Base-by-base conservation (phyloP, 2,797 vertebrate species). In the Muraenolepis orangiensis region DNA sequence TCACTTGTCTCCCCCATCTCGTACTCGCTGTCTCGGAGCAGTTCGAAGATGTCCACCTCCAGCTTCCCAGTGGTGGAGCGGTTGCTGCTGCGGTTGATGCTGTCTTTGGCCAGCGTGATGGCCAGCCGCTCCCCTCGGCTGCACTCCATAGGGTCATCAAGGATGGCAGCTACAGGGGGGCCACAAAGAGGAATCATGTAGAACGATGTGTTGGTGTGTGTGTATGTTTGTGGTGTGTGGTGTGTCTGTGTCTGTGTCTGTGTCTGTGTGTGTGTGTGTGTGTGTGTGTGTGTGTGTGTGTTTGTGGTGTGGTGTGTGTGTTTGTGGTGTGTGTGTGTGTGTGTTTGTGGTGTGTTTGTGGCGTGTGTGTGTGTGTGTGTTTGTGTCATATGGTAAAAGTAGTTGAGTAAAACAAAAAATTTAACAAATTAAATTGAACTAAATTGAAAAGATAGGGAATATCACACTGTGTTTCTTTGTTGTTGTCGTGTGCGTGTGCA, bases 71-170 rank as follows among this genome's bases (percentile, higher is more conserved):
- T 97, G 79, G 93, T 96, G 73, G 91, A 95, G 78, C 96, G 94
- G 91, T 99, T 98, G 0, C 94, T 97, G 57, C 89, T 95, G 6
- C 94, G 95, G 90, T 99, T 99, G 93, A 99, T 99, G 89, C 92
- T 95, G 86, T 99, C 96, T 92, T 97, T 99, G 82, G 97, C 98
- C 93, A 99, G 90, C 2, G 96, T 99, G 93, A 99, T 98, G 93
- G 98, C 98, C 86, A 99, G 90, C 57, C 98, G 93, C 91, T 99
- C 98, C 69, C 98, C 98, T 87, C 98, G 93, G 93, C 97, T 99
- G 93, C 98, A 99, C 92, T 98, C 98, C 97, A 99, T 98, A 30
- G 97, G 98, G 92, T 99, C 97, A 74, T 99, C 97, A 77, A 99
- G 93, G 87, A 99, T 97, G 89, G 98, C 98, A 82, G 98, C 98